These are phyloP conservation scores for Tychaedon coryphoeus DNA, from an alignment of 2,113 vertebrate genomes.

Conservation along the genomic window DNA sequence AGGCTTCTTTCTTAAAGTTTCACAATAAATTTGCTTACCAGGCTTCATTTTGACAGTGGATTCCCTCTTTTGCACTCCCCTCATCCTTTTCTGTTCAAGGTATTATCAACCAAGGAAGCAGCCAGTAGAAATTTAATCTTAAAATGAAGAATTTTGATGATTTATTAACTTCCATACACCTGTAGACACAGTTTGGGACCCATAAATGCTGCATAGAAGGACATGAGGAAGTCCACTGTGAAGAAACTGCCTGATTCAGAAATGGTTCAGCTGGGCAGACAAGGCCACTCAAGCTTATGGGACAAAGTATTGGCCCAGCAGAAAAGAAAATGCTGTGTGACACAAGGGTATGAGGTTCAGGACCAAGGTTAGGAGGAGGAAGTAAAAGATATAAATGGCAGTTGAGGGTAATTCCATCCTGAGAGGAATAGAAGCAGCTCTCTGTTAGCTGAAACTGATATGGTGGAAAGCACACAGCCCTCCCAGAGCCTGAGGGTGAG, in stretches of 20 bases:
- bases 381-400: not conserved
- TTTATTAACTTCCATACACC: not conserved
- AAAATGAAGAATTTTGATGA: not conserved
- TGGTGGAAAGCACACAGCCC: not conserved
- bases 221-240: not conserved
- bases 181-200: not conserved
- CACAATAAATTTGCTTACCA: fast-evolving
- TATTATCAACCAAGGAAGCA: not conserved
- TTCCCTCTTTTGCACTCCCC: not conserved
- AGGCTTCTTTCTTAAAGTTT: not conserved
- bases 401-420: not conserved
- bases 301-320: not conserved
- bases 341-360: not conserved
- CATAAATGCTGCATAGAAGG: not conserved
- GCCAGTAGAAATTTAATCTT: not conserved
- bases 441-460: not conserved
- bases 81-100: not conserved
- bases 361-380: not conserved
- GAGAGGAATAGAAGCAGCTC: not conserved
- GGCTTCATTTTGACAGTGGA: not conserved
- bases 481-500: not conserved
- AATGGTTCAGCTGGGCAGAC: not conserved
- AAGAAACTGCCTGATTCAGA: not conserved
- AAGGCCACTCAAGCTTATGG: not conserved
- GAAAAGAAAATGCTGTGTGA: not conserved